Conservation (phyloP, 2,888 invertebrate species). For the Palloptera scutellata region DNA sequence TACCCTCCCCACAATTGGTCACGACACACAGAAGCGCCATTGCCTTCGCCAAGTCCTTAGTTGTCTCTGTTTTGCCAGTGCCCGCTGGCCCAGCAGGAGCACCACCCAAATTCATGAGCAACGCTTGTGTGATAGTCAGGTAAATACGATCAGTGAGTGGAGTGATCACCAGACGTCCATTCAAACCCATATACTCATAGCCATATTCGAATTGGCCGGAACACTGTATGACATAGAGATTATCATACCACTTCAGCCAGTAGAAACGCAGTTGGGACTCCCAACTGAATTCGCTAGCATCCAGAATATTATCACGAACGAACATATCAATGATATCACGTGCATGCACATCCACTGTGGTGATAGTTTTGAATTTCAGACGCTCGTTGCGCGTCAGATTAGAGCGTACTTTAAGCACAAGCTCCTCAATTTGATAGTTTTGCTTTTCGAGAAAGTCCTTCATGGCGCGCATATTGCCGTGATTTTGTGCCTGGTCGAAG, state of each 20-base stretch:
- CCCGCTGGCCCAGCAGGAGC: constrained; percentile 80
- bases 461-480: constrained; percentile 86
- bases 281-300: constrained; percentile 90
- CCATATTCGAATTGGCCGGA: constrained; percentile 88
- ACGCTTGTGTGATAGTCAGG: constrained; percentile 90
- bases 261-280: constrained; percentile 93
- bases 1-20: constrained; percentile 93
- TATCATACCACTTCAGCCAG: constrained; percentile 84
- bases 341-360: constrained; percentile 92
- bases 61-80: constrained; percentile 84
- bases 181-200: constrained; percentile 95
- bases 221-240: constrained; percentile 84
- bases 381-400: constrained; percentile 83
- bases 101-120: constrained; percentile 90
- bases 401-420: constrained; percentile 76
- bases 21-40: constrained; percentile 83
- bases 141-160: constrained; percentile 93
- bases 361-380: constrained; percentile 85
- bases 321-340: constrained; percentile 88
- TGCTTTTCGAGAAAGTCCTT: constrained; percentile 82
- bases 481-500: constrained; percentile 70
- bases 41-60: constrained; percentile 91
- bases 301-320: constrained; percentile 81
- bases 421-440: constrained; percentile 83
- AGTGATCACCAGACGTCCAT: constrained; percentile 89